These are phyloP conservation scores for Brachynemurus nebulosus DNA, from an alignment of 2,888 invertebrate genomes.

Conservation along the genomic window DNA sequence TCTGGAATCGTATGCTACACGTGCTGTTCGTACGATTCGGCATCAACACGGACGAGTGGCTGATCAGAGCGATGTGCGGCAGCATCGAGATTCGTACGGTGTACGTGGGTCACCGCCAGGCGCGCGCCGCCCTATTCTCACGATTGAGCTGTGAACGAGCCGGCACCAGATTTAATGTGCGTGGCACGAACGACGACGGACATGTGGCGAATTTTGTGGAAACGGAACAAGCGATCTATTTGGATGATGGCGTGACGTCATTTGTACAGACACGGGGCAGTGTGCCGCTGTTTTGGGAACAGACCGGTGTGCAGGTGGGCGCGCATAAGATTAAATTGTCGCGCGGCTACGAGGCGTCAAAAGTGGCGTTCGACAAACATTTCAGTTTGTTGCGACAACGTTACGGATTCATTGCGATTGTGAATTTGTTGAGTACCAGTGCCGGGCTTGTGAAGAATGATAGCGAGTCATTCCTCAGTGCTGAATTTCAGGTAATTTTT, in stretches of 20 bases:
- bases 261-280: conserved; percentile 91
- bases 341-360: conserved; percentile 86
- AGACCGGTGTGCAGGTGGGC: conserved; percentile 96
- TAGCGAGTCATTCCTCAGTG: conserved; percentile 90
- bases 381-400: conserved; percentile 70
- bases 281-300: conserved; percentile 98
- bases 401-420: conserved; percentile 83
- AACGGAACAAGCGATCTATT: conserved; percentile 92
- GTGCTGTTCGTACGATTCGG: conserved; percentile 86
- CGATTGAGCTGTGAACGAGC: conserved; percentile 94
- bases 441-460: conserved; percentile 81
- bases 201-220: conserved; percentile 99
- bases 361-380: conserved; percentile 86
- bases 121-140: conserved; percentile 88
- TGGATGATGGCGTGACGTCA: conserved; percentile 82
- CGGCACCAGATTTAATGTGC: conserved; percentile 93
- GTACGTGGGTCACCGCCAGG: conserved; percentile 93
- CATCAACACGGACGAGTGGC: conserved; percentile 81
- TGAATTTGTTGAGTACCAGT: conserved; percentile 84
- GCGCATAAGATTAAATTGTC: conserved; percentile 97
- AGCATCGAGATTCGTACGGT: conserved; percentile 94
- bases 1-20: conserved; percentile 96
- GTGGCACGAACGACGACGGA: conserved; percentile 98
- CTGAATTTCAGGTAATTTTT: conserved; percentile 75
- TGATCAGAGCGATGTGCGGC: conserved; percentile 92